These are phyloP conservation scores for Dione juno DNA, from an alignment of 2,888 invertebrate genomes.

Conservation along the genomic window DNA sequence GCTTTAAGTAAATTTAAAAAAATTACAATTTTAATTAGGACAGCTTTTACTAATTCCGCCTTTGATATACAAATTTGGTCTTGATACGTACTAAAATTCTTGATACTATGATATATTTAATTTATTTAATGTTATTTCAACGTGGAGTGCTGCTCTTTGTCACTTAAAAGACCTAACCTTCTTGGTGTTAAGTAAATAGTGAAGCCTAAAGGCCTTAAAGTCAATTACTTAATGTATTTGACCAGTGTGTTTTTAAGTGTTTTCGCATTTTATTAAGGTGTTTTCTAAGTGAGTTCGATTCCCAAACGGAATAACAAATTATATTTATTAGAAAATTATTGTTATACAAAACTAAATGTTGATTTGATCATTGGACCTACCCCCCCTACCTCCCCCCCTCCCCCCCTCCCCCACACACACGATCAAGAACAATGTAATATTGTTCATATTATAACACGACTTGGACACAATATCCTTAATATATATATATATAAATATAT, in stretches of 20 bases:
- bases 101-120: slow-evolving; percentile 6
- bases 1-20: slow-evolving; percentile 1
- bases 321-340: no score
- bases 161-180: background rate
- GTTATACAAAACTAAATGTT: no score
- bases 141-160: slow-evolving; percentile 3
- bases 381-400: no score
- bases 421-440: no score
- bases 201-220: background rate
- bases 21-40: slow-evolving; percentile 8
- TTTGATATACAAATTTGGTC: slow-evolving; percentile 14
- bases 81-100: slow-evolving; percentile 9
- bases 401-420: no score
- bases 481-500: no score
- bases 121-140: slow-evolving; percentile 20
- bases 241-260: background rate
- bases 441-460: no score
- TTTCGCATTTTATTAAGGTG: no score
- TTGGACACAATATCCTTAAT: no score
- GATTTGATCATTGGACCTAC: no score
- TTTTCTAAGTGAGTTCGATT: no score
- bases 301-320: no score
- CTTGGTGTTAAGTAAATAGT: slow-evolving; percentile 9
- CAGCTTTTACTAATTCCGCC: slow-evolving; percentile 8
- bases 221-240: background rate